Conservation (phyloP, 2,797 vertebrate genomes). For the Malurus leucopterus region DNA sequence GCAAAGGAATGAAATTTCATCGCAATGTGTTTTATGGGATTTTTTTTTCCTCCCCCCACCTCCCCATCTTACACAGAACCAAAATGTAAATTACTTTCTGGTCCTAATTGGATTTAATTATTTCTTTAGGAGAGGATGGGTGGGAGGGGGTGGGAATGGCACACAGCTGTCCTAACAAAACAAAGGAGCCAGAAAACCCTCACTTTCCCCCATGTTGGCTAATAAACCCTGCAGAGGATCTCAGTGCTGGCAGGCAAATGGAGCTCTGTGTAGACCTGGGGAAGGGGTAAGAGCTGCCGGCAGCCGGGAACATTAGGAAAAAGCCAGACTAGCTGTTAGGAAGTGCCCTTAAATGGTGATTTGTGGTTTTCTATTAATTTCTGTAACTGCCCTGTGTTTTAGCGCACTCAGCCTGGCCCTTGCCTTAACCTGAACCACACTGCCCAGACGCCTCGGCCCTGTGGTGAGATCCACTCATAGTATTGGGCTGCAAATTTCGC, state of each 20-base stretch:
- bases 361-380: not conserved
- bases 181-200: constrained; percentile 63
- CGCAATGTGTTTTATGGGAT: not conserved
- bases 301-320: not conserved
- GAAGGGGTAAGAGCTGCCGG: not conserved
- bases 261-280: constrained; percentile 10
- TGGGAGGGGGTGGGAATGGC: constrained; percentile 64
- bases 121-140: constrained; percentile 59
- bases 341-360: not conserved
- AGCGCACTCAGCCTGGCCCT: not conserved
- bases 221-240: constrained; percentile 13
- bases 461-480: rapidly evolving
- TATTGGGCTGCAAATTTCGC: rapidly evolving
- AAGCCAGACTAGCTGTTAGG: not conserved
- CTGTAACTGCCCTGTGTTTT: not conserved
- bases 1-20: constrained; percentile 62
- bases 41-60: not conserved
- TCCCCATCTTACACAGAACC: constrained; percentile 62
- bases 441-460: rapidly evolving
- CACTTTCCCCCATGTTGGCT: constrained; percentile 41
- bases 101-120: constrained; percentile 80
- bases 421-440: not conserved
- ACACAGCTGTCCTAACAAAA: constrained; percentile 61
- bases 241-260: constrained; percentile 24
- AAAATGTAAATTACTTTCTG: constrained; percentile 79